Evolutionary conservation across 2,797 vertebrate genomes (phyloP), one percentile per base, ranked within the genome.

Genomic region (Intellagama lesueurii): DNA sequence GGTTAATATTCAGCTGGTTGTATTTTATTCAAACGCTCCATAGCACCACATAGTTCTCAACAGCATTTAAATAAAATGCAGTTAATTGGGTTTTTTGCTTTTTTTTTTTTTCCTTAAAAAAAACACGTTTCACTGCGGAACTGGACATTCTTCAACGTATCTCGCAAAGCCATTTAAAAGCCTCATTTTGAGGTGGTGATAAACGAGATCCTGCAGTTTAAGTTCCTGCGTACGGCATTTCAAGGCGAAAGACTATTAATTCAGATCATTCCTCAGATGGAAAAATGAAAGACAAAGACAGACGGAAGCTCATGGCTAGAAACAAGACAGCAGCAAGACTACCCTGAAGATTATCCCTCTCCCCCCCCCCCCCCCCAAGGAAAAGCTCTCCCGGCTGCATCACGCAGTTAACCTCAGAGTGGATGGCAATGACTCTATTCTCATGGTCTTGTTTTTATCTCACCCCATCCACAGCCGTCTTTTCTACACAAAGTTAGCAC

Each of bases 21-120:
- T 94, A 84, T 97, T 97, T 96, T 97, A 97, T 97, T 97, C 92
- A 97, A 97, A 97, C 97, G 97, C 96, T 93, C 96, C 96, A 96
- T 97, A 97, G 97, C 97, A 97, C 97, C 97, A 97, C 97, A 96
- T 94, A 96, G 91, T 94, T 96, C 94, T 96, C 95, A 94, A 94
- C 96, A 95, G 97, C 95, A 96, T 88, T 96, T 93, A 96, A 93
- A 94, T 93, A 94, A 95, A 96, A 97, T 95, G 94, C 96, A 94
- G 94, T 95, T 93, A 92, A 40, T 44, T 0, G 24, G 1, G 7
- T 8, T 5, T 93, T 94, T 93, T 64, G 7, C 60, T 14, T 32
- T 12, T 72, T 70, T 2, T 28, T 32, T 87, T 69, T 93, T 8
- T 52, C 49, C 7, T 11, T 56, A 87, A 88, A 95, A 93, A 64